Base-by-base conservation (phyloP, 2,113 vertebrate species). In the Oceanites oceanicus region DNA sequence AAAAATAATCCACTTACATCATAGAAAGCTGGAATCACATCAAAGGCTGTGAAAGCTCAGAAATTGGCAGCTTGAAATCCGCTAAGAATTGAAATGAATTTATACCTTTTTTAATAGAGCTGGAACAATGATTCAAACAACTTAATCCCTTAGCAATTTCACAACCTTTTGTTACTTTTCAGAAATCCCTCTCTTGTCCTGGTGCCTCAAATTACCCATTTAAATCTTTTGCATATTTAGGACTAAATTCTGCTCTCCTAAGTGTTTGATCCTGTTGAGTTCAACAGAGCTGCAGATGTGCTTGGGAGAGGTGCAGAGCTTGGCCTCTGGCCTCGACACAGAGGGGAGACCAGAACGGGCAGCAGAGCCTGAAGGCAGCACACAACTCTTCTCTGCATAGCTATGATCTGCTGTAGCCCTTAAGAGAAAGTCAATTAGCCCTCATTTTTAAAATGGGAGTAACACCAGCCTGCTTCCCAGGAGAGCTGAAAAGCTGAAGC, bases 1-100 rank as follows among this genome's bases (percentile, higher is more conserved):
- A 89, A 96, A 91, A 89, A 77, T 93, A 97, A 96, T 97, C 96
- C 75, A 75, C 89, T 98, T 97, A 97, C 96, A 96, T 97, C 97
- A 98, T 27, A 93, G 86, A 94, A 95, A 95, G 73, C 3, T 92
- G 92, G 97, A 98, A 95, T 97, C 93, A 95, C 97, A 97, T 98
- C 97, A 98, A 98, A 98, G 97, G 34, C 49, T 47, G 16, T 68
- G 72, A 95, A 95, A 90, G 56, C 85, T 92, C 58, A 80, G 76
- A 94, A 95, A 97, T 13, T 98, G 97, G 98, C 97, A 97, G 92
- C 85, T 93, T 90, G 88, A 91, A 92, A 80, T 94, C 94, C 53
- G 9, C 93, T 72, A 94, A 97, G 93, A 96, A 86, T 25, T 96
- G 91, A 97, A 97, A 97, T 97, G 19, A 97, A 98, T 98, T 95